These are phyloP conservation scores for Sceloporus undulatus DNA, from an alignment of 2,113 vertebrate genomes.

Conservation along the genomic window DNA sequence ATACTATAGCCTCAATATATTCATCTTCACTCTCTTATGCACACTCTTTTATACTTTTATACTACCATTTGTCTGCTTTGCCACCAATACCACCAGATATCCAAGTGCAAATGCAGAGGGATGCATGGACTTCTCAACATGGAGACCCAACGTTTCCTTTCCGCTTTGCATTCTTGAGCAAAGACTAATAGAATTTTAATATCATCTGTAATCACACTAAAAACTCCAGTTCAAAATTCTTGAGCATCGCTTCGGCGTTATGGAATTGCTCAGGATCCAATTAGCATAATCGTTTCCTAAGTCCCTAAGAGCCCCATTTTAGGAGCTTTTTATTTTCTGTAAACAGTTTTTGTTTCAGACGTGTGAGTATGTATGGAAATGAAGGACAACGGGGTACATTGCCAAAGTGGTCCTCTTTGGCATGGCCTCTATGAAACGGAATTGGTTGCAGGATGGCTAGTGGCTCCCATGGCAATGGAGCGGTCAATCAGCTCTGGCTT, in stretches of 20 bases:
- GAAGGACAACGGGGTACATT: slow-evolving; percentile 35
- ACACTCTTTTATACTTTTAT: too few relatives aligned
- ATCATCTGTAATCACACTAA: slow-evolving; percentile 77
- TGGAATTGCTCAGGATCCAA: slow-evolving; percentile 69
- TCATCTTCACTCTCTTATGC: too few relatives aligned
- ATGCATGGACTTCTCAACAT: background rate
- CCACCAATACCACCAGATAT: too few relatives aligned
- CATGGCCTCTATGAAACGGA: background rate
- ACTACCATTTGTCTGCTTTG: background rate
- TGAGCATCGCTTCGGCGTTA: slow-evolving; percentile 72
- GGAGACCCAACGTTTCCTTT: background rate
- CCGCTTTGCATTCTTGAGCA: slow-evolving; percentile 49
- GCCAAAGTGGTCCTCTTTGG: background rate
- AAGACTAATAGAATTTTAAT: slow-evolving; percentile 78
- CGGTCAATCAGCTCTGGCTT: background rate
- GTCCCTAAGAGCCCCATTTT: slow-evolving; percentile 62
- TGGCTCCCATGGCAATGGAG: background rate
- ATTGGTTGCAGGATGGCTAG: background rate
- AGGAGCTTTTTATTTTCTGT: slow-evolving; percentile 69
- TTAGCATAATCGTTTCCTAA: slow-evolving; percentile 70
- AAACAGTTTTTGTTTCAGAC: slow-evolving; percentile 66
- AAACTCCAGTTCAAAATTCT: slow-evolving; percentile 78
- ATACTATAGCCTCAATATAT: background rate
- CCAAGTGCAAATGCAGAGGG: background rate
- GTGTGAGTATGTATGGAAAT: slow-evolving; percentile 45